These are phyloP conservation scores for Pterocles burchelli DNA, from an alignment of 2,113 vertebrate genomes.

Conservation along the genomic window DNA sequence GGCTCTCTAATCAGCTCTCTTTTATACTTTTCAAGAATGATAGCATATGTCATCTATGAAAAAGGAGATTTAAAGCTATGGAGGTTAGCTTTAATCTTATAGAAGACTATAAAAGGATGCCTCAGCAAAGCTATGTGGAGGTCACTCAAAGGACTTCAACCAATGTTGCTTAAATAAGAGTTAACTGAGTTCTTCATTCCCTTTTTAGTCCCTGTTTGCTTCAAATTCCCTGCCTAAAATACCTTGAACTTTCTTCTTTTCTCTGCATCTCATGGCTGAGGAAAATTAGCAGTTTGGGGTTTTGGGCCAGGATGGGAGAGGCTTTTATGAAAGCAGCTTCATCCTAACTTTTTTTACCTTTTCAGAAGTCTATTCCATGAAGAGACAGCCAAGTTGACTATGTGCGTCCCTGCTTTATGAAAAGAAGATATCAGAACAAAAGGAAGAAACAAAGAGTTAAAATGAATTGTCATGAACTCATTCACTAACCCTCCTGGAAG, in stretches of 20 bases:
- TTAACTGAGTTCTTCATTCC: background rate
- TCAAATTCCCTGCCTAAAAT: background rate
- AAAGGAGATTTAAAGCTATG: constrained; percentile 12
- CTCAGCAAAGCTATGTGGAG: background rate
- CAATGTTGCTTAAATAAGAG: background rate
- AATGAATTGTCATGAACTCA: background rate
- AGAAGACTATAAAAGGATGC: background rate
- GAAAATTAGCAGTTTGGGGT: background rate
- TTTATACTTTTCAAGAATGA: background rate
- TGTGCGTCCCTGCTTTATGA: background rate
- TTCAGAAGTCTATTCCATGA: background rate
- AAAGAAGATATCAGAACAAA: background rate
- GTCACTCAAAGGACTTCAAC: background rate
- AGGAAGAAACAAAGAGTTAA: background rate
- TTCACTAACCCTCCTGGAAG: background rate
- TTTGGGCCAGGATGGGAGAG: background rate
- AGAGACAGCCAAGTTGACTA: background rate
- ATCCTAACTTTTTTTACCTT: background rate
- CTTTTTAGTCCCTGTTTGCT: background rate
- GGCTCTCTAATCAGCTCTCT: background rate
- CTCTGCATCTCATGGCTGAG: background rate
- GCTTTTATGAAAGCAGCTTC: background rate
- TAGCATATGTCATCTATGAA: constrained; percentile 17
- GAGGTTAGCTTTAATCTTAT: constrained; percentile 4
- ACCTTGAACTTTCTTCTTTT: background rate